These are phyloP conservation scores for Belgica antarctica DNA, from an alignment of 2,888 invertebrate species.

Conservation along the genomic window DNA sequence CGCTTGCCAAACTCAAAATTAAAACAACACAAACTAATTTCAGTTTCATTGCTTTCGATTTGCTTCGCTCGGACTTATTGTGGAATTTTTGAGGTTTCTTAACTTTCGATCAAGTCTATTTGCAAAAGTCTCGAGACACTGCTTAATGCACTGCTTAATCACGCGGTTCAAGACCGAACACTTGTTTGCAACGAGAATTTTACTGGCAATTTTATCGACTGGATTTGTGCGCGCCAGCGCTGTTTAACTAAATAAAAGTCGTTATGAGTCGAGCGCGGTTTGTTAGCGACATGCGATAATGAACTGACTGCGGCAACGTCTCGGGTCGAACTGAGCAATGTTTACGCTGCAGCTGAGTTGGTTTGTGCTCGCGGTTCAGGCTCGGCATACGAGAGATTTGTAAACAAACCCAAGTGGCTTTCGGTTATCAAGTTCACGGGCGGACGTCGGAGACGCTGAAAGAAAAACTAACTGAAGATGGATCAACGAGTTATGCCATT, in stretches of 20 bases:
- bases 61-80: too few relatives aligned
- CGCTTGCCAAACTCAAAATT: not conserved
- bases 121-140: not conserved
- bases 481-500: too few relatives aligned
- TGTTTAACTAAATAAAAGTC: not conserved
- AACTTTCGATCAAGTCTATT: not conserved
- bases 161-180: not conserved
- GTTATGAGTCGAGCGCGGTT: not conserved
- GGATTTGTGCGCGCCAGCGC: not conserved
- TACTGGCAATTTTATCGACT: not conserved
- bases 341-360: not conserved
- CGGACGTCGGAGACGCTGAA: not conserved
- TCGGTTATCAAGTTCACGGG: conserved; percentile 4
- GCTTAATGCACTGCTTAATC: not conserved
- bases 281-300: not conserved
- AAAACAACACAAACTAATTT: not conserved
- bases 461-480: too few relatives aligned
- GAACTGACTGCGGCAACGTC: not conserved
- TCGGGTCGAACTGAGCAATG: not conserved
- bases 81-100: too few relatives aligned
- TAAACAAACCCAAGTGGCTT: not conserved
- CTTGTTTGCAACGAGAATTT: conserved; percentile 5
- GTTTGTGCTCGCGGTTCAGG: not conserved
- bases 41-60: conserved; percentile 27
- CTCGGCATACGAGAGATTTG: not conserved